Conservation (phyloP, 2,113 vertebrate genomes). For the Lycaon pictus region DNA sequence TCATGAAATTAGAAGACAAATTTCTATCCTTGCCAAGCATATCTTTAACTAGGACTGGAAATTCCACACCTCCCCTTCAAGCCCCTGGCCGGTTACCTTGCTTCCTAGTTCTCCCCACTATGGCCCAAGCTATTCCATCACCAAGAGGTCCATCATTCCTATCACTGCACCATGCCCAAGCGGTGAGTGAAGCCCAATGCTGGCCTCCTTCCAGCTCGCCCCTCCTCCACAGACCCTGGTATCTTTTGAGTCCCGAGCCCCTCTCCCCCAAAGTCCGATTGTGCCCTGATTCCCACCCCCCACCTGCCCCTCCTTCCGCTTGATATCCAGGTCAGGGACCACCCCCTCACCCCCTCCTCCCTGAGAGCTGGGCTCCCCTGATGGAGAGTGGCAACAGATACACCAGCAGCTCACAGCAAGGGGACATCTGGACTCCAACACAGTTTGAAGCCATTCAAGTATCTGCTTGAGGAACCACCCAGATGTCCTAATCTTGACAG, state of each 20-base stretch:
- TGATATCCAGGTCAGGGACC: background rate
- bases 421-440: background rate
- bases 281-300: background rate
- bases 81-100: background rate
- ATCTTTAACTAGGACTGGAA: constrained; percentile 15
- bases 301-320: background rate
- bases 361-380: too few relatives aligned
- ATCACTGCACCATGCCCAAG: background rate
- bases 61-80: background rate
- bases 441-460: background rate
- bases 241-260: background rate
- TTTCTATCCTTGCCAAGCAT: background rate
- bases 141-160: background rate
- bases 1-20: background rate
- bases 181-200: background rate
- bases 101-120: background rate
- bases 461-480: constrained; percentile 14
- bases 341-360: background rate
- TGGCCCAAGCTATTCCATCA: background rate
- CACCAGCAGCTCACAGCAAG: background rate
- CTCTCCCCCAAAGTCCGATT: background rate
- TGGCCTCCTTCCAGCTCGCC: background rate
- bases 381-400: background rate
- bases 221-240: background rate
- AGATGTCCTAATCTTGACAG: background rate